Base-by-base conservation (phyloP, 2,797 vertebrate genomes). In the Notolepis coatsorum region DNA sequence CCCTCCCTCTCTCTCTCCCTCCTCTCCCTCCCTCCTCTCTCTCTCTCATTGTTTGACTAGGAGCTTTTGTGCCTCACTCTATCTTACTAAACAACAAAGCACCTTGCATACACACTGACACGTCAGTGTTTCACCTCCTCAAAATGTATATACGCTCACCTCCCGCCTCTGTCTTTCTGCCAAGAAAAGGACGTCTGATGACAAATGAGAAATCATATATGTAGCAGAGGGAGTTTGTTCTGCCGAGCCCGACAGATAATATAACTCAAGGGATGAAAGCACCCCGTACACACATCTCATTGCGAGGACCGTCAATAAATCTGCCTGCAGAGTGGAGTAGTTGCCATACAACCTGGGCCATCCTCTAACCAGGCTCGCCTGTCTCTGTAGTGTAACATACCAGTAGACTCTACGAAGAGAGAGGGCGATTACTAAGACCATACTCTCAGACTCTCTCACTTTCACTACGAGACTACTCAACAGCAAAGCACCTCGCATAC, bases 401-500 rank as follows among this genome's bases (percentile, higher is more conserved):
- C 12, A 3, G 35, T 12, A 45, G 49, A 43, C 51, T 61, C 61
- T 68, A 42, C 7, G n/a, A n/a, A 71, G 58, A 57, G 3, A 4
- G 56, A 23, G 35, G 49, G 65, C 18, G 52, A 61, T 67, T 56
- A 28, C 64, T 50, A 52, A n/a, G 73, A 75, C 59, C 59, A 12
- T 24, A 30, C 46, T 41, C 75, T 63, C 67, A 0, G 24, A 61
- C 61, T 69, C 67, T 48, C 68, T 35, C 51, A 9, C 56, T 71
- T 72, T 75, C 54, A 73, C 73, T 72, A 65, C 70, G 58, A 85
- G 80, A 84, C 42, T 60, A 67, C 52, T 50, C 65, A 72, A 75
- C 80, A 75, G 84, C 71, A 86, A 75, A 79, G 68, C 38, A 74
- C 82, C 68, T 31, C 13, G 20, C 72, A 80, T 82, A 37, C 52